phyloP scores from a whole-genome alignment of 2,888 invertebrate genomes.

The Heliconius ismenius region DNA sequence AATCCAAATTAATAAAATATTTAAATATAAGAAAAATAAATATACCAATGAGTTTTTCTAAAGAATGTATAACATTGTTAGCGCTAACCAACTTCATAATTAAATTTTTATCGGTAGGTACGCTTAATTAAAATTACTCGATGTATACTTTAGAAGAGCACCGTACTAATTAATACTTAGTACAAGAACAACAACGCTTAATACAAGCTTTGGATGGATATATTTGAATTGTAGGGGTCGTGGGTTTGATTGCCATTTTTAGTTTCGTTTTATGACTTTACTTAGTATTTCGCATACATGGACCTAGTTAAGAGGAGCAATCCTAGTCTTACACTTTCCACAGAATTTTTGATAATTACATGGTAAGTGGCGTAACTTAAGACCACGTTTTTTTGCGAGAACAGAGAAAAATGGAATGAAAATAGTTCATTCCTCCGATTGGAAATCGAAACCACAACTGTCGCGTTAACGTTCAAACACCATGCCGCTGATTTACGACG shows the following conservation, averaged over 20 bases:
- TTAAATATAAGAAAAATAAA: neutral
- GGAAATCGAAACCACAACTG: no score
- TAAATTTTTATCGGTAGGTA: slow-evolving; percentile 20
- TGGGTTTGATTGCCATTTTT: neutral
- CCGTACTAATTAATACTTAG: neutral
- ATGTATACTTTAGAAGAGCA: neutral
- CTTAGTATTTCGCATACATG: neutral
- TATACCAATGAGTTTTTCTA: neutral
- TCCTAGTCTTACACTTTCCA: no score
- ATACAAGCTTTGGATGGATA: neutral
- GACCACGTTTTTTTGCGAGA: no score
- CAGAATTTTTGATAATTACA: no score
- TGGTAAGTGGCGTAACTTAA: no score
- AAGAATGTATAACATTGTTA: slow-evolving; percentile 16
- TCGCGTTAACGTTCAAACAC: no score
- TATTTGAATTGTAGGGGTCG: neutral
- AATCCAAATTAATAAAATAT: no score
- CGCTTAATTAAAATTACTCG: slow-evolving; percentile 28
- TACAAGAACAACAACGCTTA: neutral
- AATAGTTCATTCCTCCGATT: no score
- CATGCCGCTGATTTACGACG: no score
- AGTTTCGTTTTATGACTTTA: neutral
- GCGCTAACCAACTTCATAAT: slow-evolving; percentile 17
- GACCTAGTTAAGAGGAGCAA: neutral
- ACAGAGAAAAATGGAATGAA: no score